A percentile compares a stretch with the other conserved stretches of the same genome.
Evolutionary conservation across 2,888 invertebrate species (phyloP).

Genomic region (Synergus gifuensis): DNA sequence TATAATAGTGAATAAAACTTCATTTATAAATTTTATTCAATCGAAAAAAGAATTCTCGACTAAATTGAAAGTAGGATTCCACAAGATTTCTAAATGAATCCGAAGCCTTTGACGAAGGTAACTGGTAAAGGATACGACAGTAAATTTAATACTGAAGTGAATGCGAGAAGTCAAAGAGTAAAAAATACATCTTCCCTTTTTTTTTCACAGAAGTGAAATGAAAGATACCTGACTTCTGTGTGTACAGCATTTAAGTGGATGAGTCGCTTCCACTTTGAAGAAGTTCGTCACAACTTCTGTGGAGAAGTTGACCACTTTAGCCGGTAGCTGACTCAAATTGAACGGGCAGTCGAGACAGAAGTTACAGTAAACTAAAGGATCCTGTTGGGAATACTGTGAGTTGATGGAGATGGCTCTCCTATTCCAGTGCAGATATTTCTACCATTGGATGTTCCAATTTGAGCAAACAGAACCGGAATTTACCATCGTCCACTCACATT

Average conservation of each 20-base stretch:
- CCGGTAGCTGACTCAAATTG: neutral
- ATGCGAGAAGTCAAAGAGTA: neutral
- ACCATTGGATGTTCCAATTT: neutral
- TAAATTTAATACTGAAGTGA: conserved; percentile 1
- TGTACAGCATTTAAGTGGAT: neutral
- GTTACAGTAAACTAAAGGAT: conserved; percentile 15
- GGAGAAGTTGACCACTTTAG: conserved; percentile 15
- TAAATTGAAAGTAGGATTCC: neutral
- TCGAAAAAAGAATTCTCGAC: neutral
- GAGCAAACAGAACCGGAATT: neutral
- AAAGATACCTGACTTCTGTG: neutral
- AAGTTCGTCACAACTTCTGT: conserved; percentile 12
- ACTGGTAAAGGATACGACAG: neutral
- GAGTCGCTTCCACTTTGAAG: conserved; percentile 11
- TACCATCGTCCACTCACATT: neutral
- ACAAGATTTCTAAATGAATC: neutral
- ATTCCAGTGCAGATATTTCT: neutral
- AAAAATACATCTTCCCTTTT: conserved; percentile 7
- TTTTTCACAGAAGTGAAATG: neutral
- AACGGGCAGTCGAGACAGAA: conserved; percentile 24
- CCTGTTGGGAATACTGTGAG: neutral
- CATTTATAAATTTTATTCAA: too few relatives aligned
- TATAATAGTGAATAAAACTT: too few relatives aligned
- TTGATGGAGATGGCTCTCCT: neutral
- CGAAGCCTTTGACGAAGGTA: conserved; percentile 1